Conservation (phyloP, 2,113 vertebrate genomes). For the Hypanus sabinus region DNA sequence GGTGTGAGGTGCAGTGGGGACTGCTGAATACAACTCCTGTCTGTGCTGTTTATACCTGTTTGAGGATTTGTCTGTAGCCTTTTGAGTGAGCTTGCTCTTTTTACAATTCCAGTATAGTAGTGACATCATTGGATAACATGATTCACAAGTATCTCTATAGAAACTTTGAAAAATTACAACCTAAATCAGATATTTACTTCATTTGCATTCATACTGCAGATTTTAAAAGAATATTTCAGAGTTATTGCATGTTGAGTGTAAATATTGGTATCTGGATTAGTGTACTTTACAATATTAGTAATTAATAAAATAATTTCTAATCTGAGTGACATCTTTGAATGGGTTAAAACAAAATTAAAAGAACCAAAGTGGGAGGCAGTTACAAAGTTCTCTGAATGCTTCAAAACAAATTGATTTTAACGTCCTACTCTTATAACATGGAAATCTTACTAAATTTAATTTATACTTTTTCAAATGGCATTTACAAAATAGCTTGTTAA, state of each 20-base stretch:
- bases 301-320: background rate
- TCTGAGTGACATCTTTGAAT: background rate
- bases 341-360: background rate
- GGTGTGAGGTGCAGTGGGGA: background rate
- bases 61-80: background rate
- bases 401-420: background rate
- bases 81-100: background rate
- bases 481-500: background rate
- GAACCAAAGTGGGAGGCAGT: background rate
- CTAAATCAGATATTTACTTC: background rate
- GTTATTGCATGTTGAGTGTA: background rate
- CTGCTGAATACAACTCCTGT: background rate
- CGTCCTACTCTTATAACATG: background rate
- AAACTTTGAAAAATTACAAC: background rate
- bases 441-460: background rate
- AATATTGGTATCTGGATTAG: background rate
- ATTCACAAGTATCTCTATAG: background rate
- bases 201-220: background rate
- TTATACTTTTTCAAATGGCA: background rate
- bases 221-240: too few species aligned
- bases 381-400: background rate
- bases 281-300: background rate
- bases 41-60: background rate
- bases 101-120: background rate
- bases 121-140: background rate